phyloP scores from a whole-genome alignment of 2,888 invertebrate genomes.

The Cistogaster globosa region DNA sequence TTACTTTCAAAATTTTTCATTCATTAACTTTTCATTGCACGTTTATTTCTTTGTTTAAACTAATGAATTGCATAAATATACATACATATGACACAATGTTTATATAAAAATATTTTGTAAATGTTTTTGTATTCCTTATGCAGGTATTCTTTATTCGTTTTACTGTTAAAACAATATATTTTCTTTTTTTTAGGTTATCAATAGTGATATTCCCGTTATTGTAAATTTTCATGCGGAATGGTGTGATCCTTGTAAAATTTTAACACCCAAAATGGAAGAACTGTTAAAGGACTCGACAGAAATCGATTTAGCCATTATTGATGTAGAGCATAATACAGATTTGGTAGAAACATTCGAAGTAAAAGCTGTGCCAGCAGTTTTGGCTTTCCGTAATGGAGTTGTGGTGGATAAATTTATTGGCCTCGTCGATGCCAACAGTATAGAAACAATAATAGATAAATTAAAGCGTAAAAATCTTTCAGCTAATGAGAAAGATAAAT shows the following conservation, averaged over 20 bases:
- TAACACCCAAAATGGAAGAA: constrained; percentile 92
- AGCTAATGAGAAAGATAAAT: background rate
- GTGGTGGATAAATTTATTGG: constrained; percentile 95
- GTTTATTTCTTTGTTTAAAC: background rate
- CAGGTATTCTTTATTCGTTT: no score
- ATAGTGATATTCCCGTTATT: constrained; percentile 92
- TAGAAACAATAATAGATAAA: constrained; percentile 90
- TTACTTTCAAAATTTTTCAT: background rate
- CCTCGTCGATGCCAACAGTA: constrained; percentile 91
- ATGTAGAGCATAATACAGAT: constrained; percentile 92
- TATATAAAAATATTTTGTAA: background rate
- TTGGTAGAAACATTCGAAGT: constrained; percentile 92
- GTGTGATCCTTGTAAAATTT: constrained; percentile 94
- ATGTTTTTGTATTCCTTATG: background rate
- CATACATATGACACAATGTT: background rate
- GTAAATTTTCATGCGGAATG: constrained; percentile 96
- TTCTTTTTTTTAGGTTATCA: constrained; percentile 86
- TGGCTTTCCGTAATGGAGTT: constrained; percentile 91
- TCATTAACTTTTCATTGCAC: background rate
- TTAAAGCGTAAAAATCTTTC: constrained; percentile 76
- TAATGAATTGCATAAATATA: background rate
- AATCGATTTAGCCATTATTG: constrained; percentile 91
- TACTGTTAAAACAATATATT: background rate
- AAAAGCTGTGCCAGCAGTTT: constrained; percentile 89
- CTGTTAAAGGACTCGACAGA: constrained; percentile 88